Evolutionary conservation across 2,888 invertebrate species (phyloP).

Genomic region (Lithophane socia): DNA sequence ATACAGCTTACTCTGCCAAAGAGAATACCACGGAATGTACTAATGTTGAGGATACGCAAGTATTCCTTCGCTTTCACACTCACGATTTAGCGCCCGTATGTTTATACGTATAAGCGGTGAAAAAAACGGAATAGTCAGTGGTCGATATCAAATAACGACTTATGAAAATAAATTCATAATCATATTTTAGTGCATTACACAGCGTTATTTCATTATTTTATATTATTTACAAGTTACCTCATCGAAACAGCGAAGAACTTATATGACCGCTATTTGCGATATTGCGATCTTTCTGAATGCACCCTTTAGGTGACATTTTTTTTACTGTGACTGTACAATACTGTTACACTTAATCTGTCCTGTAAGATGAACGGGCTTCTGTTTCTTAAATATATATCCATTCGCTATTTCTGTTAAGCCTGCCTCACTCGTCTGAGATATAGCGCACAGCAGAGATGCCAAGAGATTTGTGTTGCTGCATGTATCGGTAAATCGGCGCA

Average conservation of each 20-base stretch:
- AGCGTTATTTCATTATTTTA: not conserved
- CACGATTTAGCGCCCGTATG: not conserved
- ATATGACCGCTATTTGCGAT: not conserved
- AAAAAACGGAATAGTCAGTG: not conserved
- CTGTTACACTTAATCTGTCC: conserved; percentile 4
- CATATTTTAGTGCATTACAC: not conserved
- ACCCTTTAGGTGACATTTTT: not conserved
- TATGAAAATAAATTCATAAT: not conserved
- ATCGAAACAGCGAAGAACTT: not conserved
- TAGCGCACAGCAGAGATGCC: conserved; percentile 13
- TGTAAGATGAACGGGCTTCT: not conserved
- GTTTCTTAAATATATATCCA: conserved; percentile 3
- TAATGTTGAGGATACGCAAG: not conserved
- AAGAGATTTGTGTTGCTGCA: conserved; percentile 17
- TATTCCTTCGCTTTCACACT: not conserved
- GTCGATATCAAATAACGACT: not conserved
- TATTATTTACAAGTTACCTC: not conserved
- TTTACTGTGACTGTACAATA: not conserved
- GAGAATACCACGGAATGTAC: not conserved
- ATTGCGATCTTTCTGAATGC: not conserved
- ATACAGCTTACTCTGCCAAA: not conserved
- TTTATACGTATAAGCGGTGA: not conserved
- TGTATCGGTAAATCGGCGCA: conserved; percentile 19
- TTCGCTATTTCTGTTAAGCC: not conserved
- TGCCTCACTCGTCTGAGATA: conserved; percentile 16